These are phyloP conservation scores for Nerophis ophidion DNA, from an alignment of 2,113 vertebrate genomes.

Conservation along the genomic window DNA sequence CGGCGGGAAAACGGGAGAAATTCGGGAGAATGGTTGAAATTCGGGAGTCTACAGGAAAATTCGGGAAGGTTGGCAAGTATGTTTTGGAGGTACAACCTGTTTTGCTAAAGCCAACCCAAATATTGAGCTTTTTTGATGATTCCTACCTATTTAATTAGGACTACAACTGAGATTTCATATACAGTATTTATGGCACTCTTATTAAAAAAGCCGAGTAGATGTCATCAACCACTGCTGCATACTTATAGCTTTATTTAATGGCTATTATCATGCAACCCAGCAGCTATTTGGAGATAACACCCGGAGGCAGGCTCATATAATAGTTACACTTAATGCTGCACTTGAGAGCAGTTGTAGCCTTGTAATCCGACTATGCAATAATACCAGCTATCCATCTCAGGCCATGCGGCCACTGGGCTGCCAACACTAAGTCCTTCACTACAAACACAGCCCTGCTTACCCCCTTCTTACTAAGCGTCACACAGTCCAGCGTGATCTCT, in stretches of 20 bases:
- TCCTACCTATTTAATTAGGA: conserved; percentile 56
- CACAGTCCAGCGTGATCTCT: conserved; percentile 35
- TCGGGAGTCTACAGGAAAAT: too few relatives aligned
- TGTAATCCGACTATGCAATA: conserved; percentile 67
- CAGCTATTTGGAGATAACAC: conserved; percentile 66
- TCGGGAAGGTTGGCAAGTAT: too few relatives aligned
- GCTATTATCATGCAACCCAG: conserved; percentile 56
- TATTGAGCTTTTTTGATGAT: conserved; percentile 52
- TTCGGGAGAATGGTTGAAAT: too few relatives aligned
- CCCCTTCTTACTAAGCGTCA: conserved; percentile 26
- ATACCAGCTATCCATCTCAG: conserved; percentile 58
- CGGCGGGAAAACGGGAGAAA: too few relatives aligned
- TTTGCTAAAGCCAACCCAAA: conserved; percentile 31
- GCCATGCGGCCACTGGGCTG: conserved; percentile 36
- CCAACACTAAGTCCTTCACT: conserved; percentile 46
- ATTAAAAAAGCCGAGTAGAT: conserved; percentile 52
- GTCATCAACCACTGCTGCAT: conserved; percentile 46
- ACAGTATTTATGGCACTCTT: conserved; percentile 44
- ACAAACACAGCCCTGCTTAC: conserved; percentile 25
- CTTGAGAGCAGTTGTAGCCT: conserved; percentile 56
- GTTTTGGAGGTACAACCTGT: too few relatives aligned
- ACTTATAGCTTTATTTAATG: conserved; percentile 61
- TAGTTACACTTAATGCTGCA: conserved; percentile 58
- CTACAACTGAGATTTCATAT: conserved; percentile 44
- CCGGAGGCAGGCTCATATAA: conserved; percentile 59